These are phyloP conservation scores for Pseudomyrmex sp. DNA, from an alignment of 1,140 invertebrate genomes.

Conservation along the genomic window DNA sequence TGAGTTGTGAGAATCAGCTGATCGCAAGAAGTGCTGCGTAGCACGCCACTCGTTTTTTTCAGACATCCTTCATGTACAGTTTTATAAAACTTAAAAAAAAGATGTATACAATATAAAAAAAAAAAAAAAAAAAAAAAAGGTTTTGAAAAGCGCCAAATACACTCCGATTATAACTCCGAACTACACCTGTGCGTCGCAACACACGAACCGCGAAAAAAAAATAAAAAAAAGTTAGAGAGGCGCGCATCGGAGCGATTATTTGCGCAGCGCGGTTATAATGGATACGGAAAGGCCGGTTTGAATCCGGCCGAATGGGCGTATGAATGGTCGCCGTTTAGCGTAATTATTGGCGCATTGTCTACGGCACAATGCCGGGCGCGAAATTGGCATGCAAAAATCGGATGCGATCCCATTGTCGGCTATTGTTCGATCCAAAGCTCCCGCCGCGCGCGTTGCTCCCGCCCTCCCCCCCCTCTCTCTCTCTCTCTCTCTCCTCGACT, in stretches of 20 bases:
- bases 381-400: conserved; percentile 85
- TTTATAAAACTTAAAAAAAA: too few relatives aligned
- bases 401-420: conserved; percentile 83
- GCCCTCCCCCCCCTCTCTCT: background rate
- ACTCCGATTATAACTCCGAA: conserved; percentile 20
- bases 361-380: conserved; percentile 82
- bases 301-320: conserved; percentile 83
- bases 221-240: conserved; percentile 62
- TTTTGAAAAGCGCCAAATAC: conserved; percentile 17
- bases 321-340: conserved; percentile 84
- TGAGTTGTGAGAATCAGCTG: too few relatives aligned
- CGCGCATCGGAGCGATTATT: conserved; percentile 81
- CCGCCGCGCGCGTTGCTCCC: conserved; percentile 54
- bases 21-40: too few relatives aligned
- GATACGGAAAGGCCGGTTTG: conserved; percentile 83
- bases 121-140: background rate
- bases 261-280: conserved; percentile 82
- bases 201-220: conserved; percentile 19
- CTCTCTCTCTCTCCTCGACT: background rate
- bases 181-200: conserved; percentile 60
- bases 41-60: too few relatives aligned
- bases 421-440: conserved; percentile 80
- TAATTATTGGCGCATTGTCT: conserved; percentile 85
- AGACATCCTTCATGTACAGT: too few relatives aligned
- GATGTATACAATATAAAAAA: background rate